Evolutionary conservation across 2,888 invertebrate species (phyloP), one percentile per base, ranked within the genome.

Genomic region (Epirrita christyi): DNA sequence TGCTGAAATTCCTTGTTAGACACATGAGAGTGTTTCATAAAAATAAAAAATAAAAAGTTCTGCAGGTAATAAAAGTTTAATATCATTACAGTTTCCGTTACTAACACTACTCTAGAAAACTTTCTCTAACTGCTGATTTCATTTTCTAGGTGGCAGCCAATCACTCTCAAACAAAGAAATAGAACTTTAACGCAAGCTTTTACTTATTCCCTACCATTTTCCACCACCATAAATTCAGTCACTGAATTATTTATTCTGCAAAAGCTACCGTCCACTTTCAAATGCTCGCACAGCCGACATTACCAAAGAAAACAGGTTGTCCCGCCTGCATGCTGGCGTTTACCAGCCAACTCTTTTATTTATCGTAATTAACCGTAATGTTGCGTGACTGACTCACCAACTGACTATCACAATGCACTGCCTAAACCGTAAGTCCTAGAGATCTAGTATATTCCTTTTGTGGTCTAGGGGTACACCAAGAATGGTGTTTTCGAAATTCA

Each of bases 191-290:
- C 60, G 42, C 49, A 56, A 60, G 49, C 56, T 56, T 52, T 56
- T 58, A 58, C 56, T 58, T 58, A 58, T 60, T 55, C 55, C 50
- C 50, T 52, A 48, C 50, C 59, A 42, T 58, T 60, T 63, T 48
- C 61, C 38, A 61, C 44, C 36, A 28, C 57, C 59, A 64, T 67
- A 64, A 67, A 67, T 67, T 56, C 55, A 46, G 40, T 32, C 42
- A 50, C 48, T 67, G 65, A 65, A 67, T 67, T 67, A 67, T 67
- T 65, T 68, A 64, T 68, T 63, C 61, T 50, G 58, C 61, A 59
- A 64, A 61, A 61, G 61, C 56, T 65, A 58, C 55, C 63, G 66
- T 63, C 64, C 66, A 66, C 59, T 63, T 55, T 56, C 58, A 49
- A 63, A 64, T 55, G 61, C 60, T 64, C 61, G 57, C 50, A 59